Percentiles rank a stretch among this genome's conserved stretches.
Evolutionary conservation across 1,140 invertebrate species (phyloP).

Genomic region (Argopecten irradians): DNA sequence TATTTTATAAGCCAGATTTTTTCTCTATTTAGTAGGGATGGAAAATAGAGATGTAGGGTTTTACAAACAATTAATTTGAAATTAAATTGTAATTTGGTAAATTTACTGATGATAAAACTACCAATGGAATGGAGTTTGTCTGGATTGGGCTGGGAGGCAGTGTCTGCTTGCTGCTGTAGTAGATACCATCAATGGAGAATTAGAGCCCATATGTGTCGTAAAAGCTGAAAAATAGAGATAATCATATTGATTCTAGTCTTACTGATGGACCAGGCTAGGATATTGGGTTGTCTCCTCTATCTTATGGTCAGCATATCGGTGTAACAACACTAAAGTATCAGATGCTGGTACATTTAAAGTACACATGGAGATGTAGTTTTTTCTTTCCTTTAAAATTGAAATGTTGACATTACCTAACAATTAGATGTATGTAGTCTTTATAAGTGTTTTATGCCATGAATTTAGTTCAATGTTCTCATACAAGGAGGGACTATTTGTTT

Average conservation of each 20-base stretch:
- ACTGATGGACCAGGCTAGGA: background rate
- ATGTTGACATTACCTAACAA: no score
- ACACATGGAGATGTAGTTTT: no score
- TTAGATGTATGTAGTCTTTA: no score
- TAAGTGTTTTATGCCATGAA: background rate
- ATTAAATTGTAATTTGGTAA: background rate
- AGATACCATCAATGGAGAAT: background rate
- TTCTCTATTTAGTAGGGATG: background rate
- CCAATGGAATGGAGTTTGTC: background rate
- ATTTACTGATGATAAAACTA: background rate
- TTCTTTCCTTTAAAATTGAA: no score
- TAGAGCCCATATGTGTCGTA: background rate
- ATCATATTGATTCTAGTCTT: background rate
- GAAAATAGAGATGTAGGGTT: no score
- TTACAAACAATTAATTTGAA: background rate
- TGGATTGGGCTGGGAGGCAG: background rate
- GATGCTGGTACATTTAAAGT: background rate
- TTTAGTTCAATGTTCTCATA: background rate
- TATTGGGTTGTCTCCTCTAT: no score
- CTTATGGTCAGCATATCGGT: background rate
- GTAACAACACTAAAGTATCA: background rate
- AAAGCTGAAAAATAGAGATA: background rate
- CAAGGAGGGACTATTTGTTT: constrained; percentile 1
- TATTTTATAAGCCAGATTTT: background rate
- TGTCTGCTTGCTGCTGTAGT: background rate